These are phyloP conservation scores for Eospalax fontanierii DNA, from an alignment of 2,797 vertebrate species.

Conservation along the genomic window DNA sequence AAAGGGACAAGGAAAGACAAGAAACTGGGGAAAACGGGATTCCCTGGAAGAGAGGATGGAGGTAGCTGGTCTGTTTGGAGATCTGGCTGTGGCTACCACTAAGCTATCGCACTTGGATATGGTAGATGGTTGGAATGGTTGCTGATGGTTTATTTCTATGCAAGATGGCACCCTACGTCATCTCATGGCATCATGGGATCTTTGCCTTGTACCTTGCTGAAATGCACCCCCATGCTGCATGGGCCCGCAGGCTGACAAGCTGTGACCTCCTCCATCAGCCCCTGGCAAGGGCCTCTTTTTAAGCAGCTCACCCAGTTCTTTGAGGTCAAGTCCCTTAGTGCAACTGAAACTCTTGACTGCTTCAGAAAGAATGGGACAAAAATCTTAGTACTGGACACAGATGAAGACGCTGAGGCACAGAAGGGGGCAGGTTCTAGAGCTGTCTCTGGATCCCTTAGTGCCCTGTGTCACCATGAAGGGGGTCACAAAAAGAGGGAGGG, in stretches of 20 bases:
- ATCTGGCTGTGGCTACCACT: background rate
- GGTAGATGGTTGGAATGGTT: background rate
- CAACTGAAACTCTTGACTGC: background rate
- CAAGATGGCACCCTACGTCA: background rate
- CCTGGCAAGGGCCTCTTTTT: background rate
- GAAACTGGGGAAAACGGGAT: background rate
- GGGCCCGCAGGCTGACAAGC: background rate
- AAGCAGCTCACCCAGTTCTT: background rate
- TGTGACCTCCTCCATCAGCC: background rate
- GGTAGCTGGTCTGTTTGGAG: background rate
- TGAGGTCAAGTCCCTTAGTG: background rate
- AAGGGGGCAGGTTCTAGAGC: background rate
- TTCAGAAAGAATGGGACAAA: constrained; percentile 33
- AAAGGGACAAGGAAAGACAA: constrained; percentile 36
- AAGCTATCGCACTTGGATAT: background rate
- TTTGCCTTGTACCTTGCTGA: background rate
- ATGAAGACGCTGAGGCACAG: background rate
- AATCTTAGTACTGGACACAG: background rate
- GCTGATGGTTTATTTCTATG: background rate
- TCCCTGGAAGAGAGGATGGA: background rate
- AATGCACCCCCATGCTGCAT: background rate
- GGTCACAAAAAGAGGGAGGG: background rate
- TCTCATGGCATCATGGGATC: background rate
- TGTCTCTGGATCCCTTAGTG: background rate
- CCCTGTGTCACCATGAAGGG: background rate